Conservation (phyloP, 2,888 invertebrate species). For the Hemithea aestivaria region DNA sequence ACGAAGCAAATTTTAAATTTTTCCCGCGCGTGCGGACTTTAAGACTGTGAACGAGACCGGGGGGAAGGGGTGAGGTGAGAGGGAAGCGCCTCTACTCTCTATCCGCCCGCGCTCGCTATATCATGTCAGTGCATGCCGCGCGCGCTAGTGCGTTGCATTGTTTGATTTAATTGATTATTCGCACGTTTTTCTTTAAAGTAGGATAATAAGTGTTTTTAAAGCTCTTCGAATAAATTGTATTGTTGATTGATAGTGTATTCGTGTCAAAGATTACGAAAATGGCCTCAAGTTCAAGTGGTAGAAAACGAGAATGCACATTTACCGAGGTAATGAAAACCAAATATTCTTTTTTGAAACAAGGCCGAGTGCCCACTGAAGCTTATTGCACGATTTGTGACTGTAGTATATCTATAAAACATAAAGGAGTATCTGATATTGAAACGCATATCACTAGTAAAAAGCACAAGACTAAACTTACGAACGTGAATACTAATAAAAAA, state of each 20-base stretch:
- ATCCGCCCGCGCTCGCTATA: no score
- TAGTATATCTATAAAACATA: conserved; percentile 7
- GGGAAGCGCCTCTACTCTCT: no score
- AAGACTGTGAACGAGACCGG: no score
- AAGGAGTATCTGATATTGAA: conserved; percentile 6
- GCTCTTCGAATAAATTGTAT: no score
- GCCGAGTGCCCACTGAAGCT: conserved; percentile 4
- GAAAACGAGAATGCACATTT: conserved; percentile 7
- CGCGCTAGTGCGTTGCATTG: no score
- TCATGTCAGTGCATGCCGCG: no score
- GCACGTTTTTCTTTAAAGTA: no score
- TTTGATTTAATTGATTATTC: no score
- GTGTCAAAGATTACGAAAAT: neutral
- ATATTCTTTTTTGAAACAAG: conserved; percentile 8
- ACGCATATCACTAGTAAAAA: conserved; percentile 9
- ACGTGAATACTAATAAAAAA: conserved; percentile 9
- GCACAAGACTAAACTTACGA: conserved; percentile 12
- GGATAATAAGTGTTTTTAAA: no score
- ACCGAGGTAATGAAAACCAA: conserved; percentile 9
- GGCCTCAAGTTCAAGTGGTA: conserved; percentile 8
- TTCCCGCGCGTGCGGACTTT: no score
- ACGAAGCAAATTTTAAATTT: no score
- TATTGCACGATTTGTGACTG: conserved; percentile 7
- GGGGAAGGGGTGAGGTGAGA: no score
- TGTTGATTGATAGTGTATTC: neutral